Base-by-base conservation (phyloP, 2,888 invertebrate genomes). In the Cheiracanthium punctorium region DNA sequence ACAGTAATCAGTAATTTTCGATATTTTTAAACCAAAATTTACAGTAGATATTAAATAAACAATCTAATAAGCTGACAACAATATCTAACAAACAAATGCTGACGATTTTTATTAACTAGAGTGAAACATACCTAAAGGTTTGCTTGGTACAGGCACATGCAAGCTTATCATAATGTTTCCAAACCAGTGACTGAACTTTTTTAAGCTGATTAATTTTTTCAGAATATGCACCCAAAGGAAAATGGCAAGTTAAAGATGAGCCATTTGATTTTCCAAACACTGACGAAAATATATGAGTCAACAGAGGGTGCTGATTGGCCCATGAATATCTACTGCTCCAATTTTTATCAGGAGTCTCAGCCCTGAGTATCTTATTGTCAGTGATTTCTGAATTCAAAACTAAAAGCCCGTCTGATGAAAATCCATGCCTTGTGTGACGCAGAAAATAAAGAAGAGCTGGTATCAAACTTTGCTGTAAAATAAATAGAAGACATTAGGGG, bases 81-180 rank as follows among this genome's bases (percentile, higher is more conserved):
- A n/a, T n/a, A n/a, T n/a, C n/a, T n/a, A n/a, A n/a, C n/a, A n/a
- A n/a, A n/a, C n/a, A n/a, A n/a, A n/a, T n/a, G n/a, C n/a, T n/a
- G n/a, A n/a, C n/a, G n/a, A n/a, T n/a, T n/a, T n/a, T n/a, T n/a
- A n/a, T n/a, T 37, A 37, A 37, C 7, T 1, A 24, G 24, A 64
- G n/a, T 28, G 1, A 64, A 64, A 14, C 28, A 43, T 74, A 84
- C 77, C 65, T 43, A n/a, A 84, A 43, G 28, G 73, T 72, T 17
- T 24, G 1, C 7, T 28, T 5, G 73, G 29, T n/a, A n/a, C n/a
- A n/a, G n/a, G n/a, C n/a, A 58, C 48, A 28, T 1, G 58, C 12
- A 14, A 84, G 41, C 17, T 70, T 74, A 20, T 80, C 80, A 71
- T 33, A 80, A 71, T 86, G 80, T 20, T 33, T 80, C 85, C 85